phyloP scores from a whole-genome alignment of 1,140 invertebrate species.

The Drosophila willistoni region DNA sequence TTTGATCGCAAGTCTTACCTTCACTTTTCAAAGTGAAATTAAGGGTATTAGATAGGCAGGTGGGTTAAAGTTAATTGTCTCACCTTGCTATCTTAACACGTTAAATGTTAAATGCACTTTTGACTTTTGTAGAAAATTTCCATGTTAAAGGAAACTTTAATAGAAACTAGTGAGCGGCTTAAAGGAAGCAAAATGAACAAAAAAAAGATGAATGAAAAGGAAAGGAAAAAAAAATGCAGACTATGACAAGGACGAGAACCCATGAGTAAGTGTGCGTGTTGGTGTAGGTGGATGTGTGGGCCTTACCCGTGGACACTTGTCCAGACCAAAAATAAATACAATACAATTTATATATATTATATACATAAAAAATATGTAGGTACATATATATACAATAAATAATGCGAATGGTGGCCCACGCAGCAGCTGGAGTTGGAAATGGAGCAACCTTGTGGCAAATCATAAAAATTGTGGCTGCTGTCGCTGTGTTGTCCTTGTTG shows the following conservation, averaged over 20 bases:
- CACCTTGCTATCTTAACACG: background rate
- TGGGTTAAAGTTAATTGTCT: background rate
- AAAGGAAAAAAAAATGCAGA: background rate
- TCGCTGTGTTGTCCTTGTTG: conserved; percentile 40
- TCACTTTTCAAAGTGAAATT: background rate
- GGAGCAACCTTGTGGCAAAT: conserved; percentile 39
- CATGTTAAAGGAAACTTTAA: background rate
- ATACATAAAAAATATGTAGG: no score
- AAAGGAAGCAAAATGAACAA: conserved; percentile 5
- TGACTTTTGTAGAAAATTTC: background rate
- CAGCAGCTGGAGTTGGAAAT: background rate
- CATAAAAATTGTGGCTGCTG: conserved; percentile 60
- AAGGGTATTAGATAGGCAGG: background rate
- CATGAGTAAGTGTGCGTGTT: background rate
- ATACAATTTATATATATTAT: conserved; percentile 9
- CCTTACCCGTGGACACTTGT: conserved; percentile 8
- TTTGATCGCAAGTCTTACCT: background rate
- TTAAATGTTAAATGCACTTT: conserved; percentile 5
- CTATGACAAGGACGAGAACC: background rate
- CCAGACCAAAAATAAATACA: conserved; percentile 15
- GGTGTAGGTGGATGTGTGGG: background rate
- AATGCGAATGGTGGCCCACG: conserved; percentile 48
- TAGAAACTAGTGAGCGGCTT: background rate
- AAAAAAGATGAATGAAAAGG: background rate
- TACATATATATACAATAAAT: conserved; percentile 55